Conservation (phyloP, 1,140 invertebrate species). For the Diuraphis noxia region DNA sequence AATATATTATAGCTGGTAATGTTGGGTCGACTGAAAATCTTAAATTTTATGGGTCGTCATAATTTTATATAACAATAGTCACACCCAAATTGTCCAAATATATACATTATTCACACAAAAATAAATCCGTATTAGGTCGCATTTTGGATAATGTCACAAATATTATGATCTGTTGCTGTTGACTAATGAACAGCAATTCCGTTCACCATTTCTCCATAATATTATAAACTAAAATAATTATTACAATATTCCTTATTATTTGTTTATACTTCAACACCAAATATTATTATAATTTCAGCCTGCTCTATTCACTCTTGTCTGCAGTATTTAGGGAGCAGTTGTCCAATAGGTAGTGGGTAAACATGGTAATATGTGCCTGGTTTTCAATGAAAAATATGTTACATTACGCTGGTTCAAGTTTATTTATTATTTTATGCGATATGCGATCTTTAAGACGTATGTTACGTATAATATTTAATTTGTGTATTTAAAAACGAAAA, state of each 20-base stretch:
- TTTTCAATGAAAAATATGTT: background rate
- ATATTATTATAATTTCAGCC: background rate
- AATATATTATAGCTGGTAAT: background rate
- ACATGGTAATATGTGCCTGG: no score
- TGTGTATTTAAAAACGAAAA: background rate
- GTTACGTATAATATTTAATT: background rate
- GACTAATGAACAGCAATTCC: background rate
- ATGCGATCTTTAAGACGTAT: background rate
- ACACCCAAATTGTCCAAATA: background rate
- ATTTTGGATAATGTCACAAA: background rate
- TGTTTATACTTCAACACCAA: no score
- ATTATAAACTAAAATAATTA: background rate
- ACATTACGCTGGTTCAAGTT: background rate
- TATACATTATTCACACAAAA: background rate
- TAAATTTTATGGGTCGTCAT: background rate
- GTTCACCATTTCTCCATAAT: background rate
- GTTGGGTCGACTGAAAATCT: background rate
- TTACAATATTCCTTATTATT: background rate
- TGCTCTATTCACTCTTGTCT: background rate
- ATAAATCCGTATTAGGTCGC: constrained; percentile 9
- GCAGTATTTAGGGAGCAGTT: background rate
- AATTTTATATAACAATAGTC: background rate
- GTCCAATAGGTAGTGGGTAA: no score
- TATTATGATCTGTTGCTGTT: background rate
- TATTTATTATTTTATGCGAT: background rate